Conservation (phyloP, 2,113 vertebrate genomes). For the Hystrix brachyura region DNA sequence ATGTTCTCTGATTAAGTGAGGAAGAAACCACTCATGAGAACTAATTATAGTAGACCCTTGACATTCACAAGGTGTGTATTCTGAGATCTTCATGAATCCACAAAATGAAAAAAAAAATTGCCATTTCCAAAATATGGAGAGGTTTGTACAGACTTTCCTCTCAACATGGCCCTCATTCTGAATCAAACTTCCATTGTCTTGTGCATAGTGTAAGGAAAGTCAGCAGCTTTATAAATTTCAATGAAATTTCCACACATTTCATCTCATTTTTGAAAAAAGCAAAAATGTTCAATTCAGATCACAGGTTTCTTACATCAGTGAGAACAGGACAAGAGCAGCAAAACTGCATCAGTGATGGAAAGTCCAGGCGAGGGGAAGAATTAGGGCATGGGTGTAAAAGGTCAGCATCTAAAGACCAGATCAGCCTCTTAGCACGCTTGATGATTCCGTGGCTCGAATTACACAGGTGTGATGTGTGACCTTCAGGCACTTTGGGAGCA, state of each 20-base stretch:
- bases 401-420: not conserved
- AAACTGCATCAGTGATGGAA: not conserved
- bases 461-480: not conserved
- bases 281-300: not conserved
- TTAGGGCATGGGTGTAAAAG: not conserved
- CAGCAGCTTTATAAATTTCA: not conserved
- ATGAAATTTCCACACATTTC: not conserved
- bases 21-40: slow-evolving; percentile 45
- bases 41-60: slow-evolving; percentile 63
- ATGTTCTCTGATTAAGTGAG: slow-evolving; percentile 56
- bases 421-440: not conserved
- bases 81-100: not conserved
- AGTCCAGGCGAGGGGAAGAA: not conserved
- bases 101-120: slow-evolving; percentile 55
- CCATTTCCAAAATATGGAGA: not conserved
- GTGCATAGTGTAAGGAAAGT: not conserved
- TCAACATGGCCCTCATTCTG: not conserved
- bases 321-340: not conserved
- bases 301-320: not conserved
- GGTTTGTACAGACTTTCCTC: not conserved
- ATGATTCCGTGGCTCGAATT: not conserved
- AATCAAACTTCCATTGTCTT: not conserved
- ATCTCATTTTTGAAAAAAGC: not conserved
- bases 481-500: not conserved
- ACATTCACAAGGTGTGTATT: slow-evolving; percentile 35